Evolutionary conservation across 1,140 invertebrate species (phyloP).

Genomic region (Himalopsyche phryganea): DNA sequence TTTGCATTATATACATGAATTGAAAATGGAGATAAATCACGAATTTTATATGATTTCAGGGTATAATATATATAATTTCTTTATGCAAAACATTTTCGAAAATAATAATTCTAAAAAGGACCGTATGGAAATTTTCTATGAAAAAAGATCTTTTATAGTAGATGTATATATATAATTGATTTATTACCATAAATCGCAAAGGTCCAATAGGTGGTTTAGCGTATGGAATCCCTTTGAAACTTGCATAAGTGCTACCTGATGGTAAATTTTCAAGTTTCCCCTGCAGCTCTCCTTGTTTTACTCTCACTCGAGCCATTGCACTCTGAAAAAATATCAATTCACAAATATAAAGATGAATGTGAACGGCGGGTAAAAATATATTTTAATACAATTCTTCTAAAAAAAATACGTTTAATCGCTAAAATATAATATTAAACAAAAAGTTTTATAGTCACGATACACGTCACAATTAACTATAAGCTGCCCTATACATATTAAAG

Average conservation of each 20-base stretch:
- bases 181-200: constrained; percentile 28
- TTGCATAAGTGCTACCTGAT: constrained; percentile 25
- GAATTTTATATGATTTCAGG: too few relatives aligned
- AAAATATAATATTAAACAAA: background rate
- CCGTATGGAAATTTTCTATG: too few relatives aligned
- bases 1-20: too few relatives aligned
- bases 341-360: background rate
- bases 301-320: constrained; percentile 11
- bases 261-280: constrained; percentile 16
- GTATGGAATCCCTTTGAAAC: constrained; percentile 32
- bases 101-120: too few relatives aligned
- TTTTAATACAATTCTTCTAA: background rate
- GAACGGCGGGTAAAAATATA: background rate
- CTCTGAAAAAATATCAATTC: constrained; percentile 7
- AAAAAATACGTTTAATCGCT: background rate
- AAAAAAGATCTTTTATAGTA: too few relatives aligned
- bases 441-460: too few relatives aligned
- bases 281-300: constrained; percentile 27
- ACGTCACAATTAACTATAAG: too few relatives aligned
- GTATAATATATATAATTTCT: too few relatives aligned
- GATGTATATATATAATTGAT: too few relatives aligned
- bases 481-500: too few relatives aligned
- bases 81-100: too few relatives aligned
- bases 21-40: too few relatives aligned
- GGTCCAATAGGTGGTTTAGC: constrained; percentile 25